phyloP scores from a whole-genome alignment of 2,888 invertebrate species.

The Polydrusus pterygomalis region DNA sequence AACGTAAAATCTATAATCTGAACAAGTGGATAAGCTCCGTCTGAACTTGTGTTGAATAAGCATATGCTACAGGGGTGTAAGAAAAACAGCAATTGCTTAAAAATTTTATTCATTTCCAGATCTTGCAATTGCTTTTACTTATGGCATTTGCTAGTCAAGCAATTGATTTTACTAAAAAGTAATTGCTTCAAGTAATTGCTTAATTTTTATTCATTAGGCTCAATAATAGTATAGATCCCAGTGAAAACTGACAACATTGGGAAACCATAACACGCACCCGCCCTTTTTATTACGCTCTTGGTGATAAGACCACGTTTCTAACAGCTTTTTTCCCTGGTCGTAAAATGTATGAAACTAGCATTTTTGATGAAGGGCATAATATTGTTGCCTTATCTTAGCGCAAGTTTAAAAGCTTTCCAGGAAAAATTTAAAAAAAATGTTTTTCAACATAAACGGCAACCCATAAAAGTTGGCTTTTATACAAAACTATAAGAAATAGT shows the following conservation, averaged over 20 bases:
- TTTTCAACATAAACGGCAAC: not conserved
- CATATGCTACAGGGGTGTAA: too few species aligned
- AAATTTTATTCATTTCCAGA: too few species aligned
- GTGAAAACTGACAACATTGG: constrained; percentile 6
- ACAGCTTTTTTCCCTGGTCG: constrained; percentile 23
- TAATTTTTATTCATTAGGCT: too few species aligned
- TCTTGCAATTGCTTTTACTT: too few species aligned
- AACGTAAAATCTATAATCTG: too few species aligned
- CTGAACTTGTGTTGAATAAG: too few species aligned
- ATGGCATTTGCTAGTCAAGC: too few species aligned
- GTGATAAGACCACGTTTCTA: constrained; percentile 30
- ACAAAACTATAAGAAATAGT: not conserved
- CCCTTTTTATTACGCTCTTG: constrained; percentile 28
- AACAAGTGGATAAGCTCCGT: too few species aligned
- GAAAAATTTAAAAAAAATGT: not conserved
- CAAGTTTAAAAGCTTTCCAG: not conserved
- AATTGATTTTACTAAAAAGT: too few species aligned
- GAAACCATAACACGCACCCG: constrained; percentile 19
- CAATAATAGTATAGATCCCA: too few species aligned
- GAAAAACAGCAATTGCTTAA: too few species aligned
- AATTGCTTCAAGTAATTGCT: too few species aligned
- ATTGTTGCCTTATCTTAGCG: constrained; percentile 4
- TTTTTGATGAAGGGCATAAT: constrained; percentile 14
- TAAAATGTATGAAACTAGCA: constrained; percentile 10
- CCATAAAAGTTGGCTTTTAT: not conserved